A percentile compares a stretch with the other conserved stretches of the same genome.
Evolutionary conservation across 35 echinoderm and acorn worm genomes (phyloP).

Genomic region (Stichopus chloronotus): DNA sequence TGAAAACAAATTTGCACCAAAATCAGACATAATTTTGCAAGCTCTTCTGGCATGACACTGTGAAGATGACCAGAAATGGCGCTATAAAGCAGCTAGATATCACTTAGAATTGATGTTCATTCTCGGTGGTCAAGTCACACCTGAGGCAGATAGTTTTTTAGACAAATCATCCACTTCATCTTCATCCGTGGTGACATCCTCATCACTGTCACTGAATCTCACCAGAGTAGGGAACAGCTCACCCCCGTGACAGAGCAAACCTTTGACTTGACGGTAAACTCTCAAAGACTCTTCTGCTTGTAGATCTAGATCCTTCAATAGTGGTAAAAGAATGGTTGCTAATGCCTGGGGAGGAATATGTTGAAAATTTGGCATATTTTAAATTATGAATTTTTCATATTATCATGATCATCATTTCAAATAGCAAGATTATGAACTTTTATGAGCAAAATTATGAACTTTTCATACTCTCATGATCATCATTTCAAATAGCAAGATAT

Average conservation of each 20-base stretch:
- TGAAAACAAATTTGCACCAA: too few relatives aligned
- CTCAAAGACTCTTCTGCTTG: background rate
- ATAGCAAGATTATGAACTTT: background rate
- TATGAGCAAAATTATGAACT: background rate
- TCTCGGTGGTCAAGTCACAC: background rate
- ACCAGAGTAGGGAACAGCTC: constrained; percentile 19
- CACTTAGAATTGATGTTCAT: background rate
- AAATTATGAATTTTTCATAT: background rate
- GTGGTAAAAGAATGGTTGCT: background rate
- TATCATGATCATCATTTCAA: background rate
- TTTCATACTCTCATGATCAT: background rate
- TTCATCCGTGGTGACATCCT: background rate
- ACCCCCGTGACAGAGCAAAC: constrained; percentile 12
- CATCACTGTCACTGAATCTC: constrained; percentile 1
- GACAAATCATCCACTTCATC: background rate
- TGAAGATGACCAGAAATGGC: background rate
- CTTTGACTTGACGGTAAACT: background rate
- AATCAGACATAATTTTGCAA: background rate
- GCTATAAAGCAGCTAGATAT: background rate
- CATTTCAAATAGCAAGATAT: background rate
- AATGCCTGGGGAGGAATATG: background rate
- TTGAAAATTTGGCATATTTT: background rate
- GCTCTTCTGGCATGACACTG: background rate
- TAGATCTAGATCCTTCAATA: background rate
- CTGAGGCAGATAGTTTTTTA: too few relatives aligned